A percentile compares a stretch with the other conserved stretches of the same genome.
These are phyloP conservation scores for Lamprologus sp. DNA, from an alignment of 2,113 vertebrate genomes.

Conservation along the genomic window DNA sequence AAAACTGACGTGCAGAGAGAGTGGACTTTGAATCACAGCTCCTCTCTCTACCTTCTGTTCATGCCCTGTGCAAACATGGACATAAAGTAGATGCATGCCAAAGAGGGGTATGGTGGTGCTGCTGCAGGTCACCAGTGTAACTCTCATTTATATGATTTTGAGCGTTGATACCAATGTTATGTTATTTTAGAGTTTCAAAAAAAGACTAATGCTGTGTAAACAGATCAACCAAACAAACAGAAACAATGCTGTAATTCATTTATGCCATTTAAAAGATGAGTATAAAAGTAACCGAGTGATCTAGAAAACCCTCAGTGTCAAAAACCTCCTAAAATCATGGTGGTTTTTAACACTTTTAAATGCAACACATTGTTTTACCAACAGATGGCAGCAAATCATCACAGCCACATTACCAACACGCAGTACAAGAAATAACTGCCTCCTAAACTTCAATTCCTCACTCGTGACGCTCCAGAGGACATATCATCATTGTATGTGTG, in stretches of 20 bases:
- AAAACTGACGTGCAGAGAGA: not conserved
- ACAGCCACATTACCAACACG: not conserved
- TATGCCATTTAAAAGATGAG: not conserved
- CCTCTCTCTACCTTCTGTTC: not conserved
- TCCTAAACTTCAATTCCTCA: not conserved
- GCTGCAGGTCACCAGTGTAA: not conserved
- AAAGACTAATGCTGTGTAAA: not conserved
- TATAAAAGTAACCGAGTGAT: not conserved
- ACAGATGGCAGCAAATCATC: constrained; percentile 47
- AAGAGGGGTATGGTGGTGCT: not conserved
- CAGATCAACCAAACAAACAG: not conserved
- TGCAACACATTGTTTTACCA: not conserved
- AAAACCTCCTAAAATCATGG: not conserved
- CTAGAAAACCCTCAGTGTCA: not conserved
- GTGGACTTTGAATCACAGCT: not conserved
- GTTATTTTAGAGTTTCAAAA: not conserved
- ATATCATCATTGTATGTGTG: not conserved
- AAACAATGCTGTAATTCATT: not conserved
- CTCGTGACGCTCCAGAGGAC: not conserved
- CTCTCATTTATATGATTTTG: not conserved
- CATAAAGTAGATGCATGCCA: not conserved
- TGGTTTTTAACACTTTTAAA: not conserved
- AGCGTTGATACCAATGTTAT: not conserved
- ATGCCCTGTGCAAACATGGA: not conserved
- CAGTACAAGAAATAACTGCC: not conserved